phyloP scores from a whole-genome alignment of 1,140 invertebrate genomes.

The Papilio polytes region DNA sequence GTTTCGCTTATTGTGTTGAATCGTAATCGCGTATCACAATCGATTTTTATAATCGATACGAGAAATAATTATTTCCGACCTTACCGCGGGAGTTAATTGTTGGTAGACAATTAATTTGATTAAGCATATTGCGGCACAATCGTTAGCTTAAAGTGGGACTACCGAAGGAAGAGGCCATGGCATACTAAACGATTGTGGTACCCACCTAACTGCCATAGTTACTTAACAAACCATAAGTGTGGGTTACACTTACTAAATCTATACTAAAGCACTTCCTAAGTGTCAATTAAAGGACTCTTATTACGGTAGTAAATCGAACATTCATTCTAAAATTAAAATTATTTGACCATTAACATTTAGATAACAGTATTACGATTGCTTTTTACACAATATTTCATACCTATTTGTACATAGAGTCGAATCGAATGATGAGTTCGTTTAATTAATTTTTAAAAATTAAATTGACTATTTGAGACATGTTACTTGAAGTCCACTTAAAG shows the following conservation, averaged over 20 bases:
- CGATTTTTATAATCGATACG: constrained; percentile 66
- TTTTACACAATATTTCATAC: neutral
- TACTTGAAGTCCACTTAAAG: constrained; percentile 1
- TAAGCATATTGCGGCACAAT: constrained; percentile 62
- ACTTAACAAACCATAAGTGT: neutral
- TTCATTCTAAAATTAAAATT: neutral
- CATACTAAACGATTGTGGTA: neutral
- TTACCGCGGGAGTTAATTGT: constrained; percentile 68
- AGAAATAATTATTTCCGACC: constrained; percentile 73
- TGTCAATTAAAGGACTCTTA: too few species aligned
- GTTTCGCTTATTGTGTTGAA: constrained; percentile 66
- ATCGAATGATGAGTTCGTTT: neutral
- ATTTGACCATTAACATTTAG: neutral
- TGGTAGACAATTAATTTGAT: constrained; percentile 71
- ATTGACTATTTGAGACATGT: neutral
- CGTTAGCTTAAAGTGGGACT: constrained; percentile 52
- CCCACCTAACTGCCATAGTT: neutral
- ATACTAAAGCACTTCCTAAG: too few species aligned
- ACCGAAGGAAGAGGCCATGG: constrained; percentile 51
- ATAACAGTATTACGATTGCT: too few species aligned
- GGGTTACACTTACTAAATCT: too few species aligned
- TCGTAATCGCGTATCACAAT: constrained; percentile 59
- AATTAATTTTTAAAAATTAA: constrained; percentile 32
- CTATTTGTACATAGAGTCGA: neutral
- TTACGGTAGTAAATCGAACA: too few species aligned